phyloP scores from a whole-genome alignment of 1,140 invertebrate species.

The Metopolophium dirhodum region DNA sequence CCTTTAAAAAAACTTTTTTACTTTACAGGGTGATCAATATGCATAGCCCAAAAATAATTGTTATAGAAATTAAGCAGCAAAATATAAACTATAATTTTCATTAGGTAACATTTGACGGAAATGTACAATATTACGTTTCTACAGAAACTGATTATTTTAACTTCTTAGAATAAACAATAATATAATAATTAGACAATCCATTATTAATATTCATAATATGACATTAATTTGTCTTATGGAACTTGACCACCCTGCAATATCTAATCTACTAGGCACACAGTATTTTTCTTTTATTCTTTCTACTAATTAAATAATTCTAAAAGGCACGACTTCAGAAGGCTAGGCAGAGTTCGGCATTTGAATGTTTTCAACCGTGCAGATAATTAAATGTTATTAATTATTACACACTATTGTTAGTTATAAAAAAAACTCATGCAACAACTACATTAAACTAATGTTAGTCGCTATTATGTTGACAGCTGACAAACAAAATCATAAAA shows the following conservation, averaged over 20 bases:
- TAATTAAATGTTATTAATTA: constrained; percentile 31
- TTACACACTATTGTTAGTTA: constrained; percentile 46
- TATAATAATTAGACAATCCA: neutral
- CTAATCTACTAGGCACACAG: constrained; percentile 42
- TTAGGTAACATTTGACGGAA: neutral
- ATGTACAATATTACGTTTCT: neutral
- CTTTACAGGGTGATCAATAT: constrained; percentile 51
- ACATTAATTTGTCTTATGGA: neutral
- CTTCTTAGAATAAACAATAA: neutral
- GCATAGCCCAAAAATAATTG: neutral
- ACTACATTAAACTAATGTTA: constrained; percentile 26
- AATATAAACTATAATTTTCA: neutral
- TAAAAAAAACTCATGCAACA: constrained; percentile 29
- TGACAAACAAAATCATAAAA: neutral
- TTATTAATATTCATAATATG: neutral
- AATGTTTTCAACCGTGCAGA: constrained; percentile 55
- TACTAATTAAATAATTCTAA: constrained; percentile 51
- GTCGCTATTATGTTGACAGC: neutral
- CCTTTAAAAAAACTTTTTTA: constrained; percentile 51
- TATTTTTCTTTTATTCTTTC: constrained; percentile 28
- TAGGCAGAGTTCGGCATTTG: constrained; percentile 57
- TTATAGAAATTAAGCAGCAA: neutral
- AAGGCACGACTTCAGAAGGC: constrained; percentile 56
- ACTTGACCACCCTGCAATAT: constrained; percentile 46
- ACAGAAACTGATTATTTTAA: neutral